phyloP scores from a whole-genome alignment of 2,888 invertebrate species.

The Diaperis boleti region DNA sequence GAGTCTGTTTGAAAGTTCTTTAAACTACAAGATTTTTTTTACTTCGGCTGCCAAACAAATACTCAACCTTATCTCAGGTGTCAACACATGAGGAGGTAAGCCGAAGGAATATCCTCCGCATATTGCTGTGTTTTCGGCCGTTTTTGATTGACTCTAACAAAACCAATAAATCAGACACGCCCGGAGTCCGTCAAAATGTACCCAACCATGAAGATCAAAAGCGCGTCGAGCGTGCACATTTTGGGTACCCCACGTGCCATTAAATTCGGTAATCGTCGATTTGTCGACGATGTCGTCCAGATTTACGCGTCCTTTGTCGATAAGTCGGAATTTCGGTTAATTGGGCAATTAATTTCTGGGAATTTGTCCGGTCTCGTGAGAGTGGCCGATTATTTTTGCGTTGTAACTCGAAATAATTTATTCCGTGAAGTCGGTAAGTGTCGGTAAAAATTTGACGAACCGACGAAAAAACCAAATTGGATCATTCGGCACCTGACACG shows the following conservation, averaged over 20 bases:
- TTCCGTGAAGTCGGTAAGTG: slow-evolving; percentile 10
- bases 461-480: slow-evolving; percentile 21
- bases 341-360: slow-evolving; percentile 27
- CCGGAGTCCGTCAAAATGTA: neutral
- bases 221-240: too few relatives aligned
- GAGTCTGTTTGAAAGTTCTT: too few relatives aligned
- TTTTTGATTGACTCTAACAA: too few relatives aligned
- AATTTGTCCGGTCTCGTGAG: slow-evolving; percentile 6
- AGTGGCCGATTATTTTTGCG: slow-evolving; percentile 20
- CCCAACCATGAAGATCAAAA: too few relatives aligned
- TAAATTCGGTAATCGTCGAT: slow-evolving; percentile 7
- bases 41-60: too few relatives aligned
- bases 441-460: slow-evolving; percentile 18
- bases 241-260: neutral
- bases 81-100: too few relatives aligned
- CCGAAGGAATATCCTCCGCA: too few relatives aligned
- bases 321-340: slow-evolving; percentile 16
- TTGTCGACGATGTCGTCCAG: slow-evolving; percentile 1
- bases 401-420: slow-evolving; percentile 34
- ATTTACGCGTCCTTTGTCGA: slow-evolving; percentile 4
- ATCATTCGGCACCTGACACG: slow-evolving; percentile 31
- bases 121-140: too few relatives aligned
- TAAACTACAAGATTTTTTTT: too few relatives aligned
- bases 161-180: neutral
- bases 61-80: too few relatives aligned